A percentile compares a stretch with the other conserved stretches of the same genome.
Conservation (phyloP, 1,140 invertebrate genomes). For the Pinna nobilis region DNA sequence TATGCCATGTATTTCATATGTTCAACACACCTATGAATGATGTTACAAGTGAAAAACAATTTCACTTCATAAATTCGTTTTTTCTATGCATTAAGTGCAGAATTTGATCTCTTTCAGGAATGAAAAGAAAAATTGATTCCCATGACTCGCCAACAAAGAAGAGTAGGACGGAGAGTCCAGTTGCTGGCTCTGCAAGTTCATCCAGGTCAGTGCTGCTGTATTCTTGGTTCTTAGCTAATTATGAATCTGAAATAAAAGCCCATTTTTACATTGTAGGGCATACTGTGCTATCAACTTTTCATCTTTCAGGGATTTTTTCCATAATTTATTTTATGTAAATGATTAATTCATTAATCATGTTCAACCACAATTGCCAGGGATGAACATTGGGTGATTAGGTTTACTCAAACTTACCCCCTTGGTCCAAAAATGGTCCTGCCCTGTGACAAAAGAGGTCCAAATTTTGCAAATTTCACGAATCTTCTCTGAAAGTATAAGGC, state of each 20-base stretch:
- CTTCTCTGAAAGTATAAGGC: too few relatives aligned
- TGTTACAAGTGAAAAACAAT: too few relatives aligned
- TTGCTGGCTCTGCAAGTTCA: slow-evolving; percentile 1
- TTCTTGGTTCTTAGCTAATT: not conserved
- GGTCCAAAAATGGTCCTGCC: too few relatives aligned
- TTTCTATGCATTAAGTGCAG: too few relatives aligned
- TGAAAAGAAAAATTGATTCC: slow-evolving; percentile 65
- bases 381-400: too few relatives aligned
- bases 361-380: not conserved
- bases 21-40: too few relatives aligned
- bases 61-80: too few relatives aligned
- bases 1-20: not conserved
- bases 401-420: too few relatives aligned
- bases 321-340: not conserved
- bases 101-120: slow-evolving; percentile 26
- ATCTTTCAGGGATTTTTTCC: too few relatives aligned
- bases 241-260: not conserved
- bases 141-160: slow-evolving; percentile 79
- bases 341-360: not conserved
- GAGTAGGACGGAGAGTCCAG: slow-evolving; percentile 62
- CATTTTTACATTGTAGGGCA: not conserved
- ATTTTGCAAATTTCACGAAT: too few relatives aligned
- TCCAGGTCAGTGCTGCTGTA: not conserved
- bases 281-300: too few relatives aligned
- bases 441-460: too few relatives aligned